Evolutionary conservation across 2,113 vertebrate species (phyloP).

Genomic region (Smithornis capensis): DNA sequence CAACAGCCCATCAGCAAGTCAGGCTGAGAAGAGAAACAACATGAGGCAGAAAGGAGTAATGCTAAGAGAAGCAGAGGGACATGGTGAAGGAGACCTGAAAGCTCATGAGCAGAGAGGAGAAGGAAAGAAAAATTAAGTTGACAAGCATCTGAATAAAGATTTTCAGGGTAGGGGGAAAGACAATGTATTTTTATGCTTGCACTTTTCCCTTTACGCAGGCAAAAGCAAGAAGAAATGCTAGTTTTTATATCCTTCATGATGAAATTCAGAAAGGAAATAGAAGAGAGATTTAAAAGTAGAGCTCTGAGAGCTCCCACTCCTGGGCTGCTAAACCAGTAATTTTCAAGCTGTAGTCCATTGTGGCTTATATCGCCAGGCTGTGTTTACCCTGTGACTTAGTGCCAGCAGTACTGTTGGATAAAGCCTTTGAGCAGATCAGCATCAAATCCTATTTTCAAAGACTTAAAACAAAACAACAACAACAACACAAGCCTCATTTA

Average conservation of each 20-base stretch:
- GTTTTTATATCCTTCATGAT: neutral
- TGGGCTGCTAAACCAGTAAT: constrained; percentile 13
- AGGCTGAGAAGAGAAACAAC: neutral
- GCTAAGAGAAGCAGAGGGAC: neutral
- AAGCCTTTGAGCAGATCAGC: constrained; percentile 48
- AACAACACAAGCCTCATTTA: neutral
- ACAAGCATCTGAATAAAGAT: neutral
- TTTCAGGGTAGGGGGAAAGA: neutral
- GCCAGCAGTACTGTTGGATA: constrained; percentile 55
- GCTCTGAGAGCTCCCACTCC: neutral
- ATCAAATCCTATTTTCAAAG: constrained; percentile 60
- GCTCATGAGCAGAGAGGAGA: neutral
- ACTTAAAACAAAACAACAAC: constrained; percentile 21
- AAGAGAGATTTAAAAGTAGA: constrained; percentile 20
- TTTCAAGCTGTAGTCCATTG: constrained; percentile 61
- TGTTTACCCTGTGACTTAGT: constrained; percentile 62
- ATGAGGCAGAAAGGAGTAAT: neutral
- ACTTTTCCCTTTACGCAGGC: neutral
- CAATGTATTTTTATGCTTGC: neutral
- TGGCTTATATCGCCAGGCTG: constrained; percentile 20
- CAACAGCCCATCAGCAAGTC: neutral
- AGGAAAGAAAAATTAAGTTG: constrained; percentile 14
- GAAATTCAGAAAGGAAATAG: constrained; percentile 32
- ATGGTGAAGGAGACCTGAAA: neutral
- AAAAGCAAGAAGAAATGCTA: neutral